Conservation (phyloP, 2,113 vertebrate species). For the Anolis sagrei region DNA sequence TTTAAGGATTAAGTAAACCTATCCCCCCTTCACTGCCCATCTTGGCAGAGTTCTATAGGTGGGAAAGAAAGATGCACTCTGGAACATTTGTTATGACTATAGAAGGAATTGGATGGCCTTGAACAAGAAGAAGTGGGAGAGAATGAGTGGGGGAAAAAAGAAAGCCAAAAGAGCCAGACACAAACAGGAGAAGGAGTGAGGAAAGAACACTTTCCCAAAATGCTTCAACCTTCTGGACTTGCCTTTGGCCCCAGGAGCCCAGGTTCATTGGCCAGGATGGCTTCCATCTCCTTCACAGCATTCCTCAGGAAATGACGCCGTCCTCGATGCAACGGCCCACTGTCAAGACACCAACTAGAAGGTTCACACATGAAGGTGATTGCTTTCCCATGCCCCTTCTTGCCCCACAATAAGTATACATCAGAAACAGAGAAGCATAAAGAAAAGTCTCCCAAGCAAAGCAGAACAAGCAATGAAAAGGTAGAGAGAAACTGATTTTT, state of each 20-base stretch:
- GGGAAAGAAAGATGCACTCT: no score
- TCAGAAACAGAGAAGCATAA: background rate
- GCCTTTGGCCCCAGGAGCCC: conserved; percentile 93
- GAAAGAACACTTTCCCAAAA: no score
- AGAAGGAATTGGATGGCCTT: no score
- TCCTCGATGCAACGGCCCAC: conserved; percentile 86
- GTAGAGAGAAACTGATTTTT: background rate
- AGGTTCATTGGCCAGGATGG: conserved; percentile 87
- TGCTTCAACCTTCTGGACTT: background rate
- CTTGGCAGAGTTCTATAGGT: no score
- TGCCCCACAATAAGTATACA: background rate
- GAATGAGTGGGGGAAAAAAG: no score
- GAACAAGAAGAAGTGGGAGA: no score
- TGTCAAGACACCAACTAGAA: conserved; percentile 55
- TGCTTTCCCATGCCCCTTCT: background rate
- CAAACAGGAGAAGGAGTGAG: no score
- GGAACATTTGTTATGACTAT: no score
- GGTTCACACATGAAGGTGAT: background rate
- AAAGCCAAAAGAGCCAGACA: no score
- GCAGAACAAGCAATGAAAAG: background rate
- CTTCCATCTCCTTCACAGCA: conserved; percentile 84
- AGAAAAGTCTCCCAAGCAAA: background rate
- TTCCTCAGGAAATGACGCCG: conserved; percentile 82
- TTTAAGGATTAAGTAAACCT: no score
- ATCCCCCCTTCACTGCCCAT: no score